Conservation (phyloP, 2,113 vertebrate genomes). For the Pseudolaguvia tuberculata region DNA sequence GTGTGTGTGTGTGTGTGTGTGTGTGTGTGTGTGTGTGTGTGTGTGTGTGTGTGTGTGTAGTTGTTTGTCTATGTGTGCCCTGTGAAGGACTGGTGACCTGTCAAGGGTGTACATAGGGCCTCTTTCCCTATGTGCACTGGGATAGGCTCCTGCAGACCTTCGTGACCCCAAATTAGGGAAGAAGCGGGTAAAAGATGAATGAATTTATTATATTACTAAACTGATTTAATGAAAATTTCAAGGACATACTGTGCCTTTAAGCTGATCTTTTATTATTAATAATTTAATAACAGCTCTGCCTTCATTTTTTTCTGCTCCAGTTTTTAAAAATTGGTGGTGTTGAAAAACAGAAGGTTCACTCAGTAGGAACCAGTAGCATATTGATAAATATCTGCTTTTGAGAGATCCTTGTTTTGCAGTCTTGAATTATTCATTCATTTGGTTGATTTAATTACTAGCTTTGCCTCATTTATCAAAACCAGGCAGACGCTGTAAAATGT, state of each 20-base stretch:
- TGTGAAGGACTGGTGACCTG: no score
- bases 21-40: no score
- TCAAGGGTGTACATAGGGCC: no score
- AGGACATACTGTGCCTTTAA: background rate
- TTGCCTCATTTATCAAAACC: conserved; percentile 11
- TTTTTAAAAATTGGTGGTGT: background rate
- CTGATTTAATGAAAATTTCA: background rate
- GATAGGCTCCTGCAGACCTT: no score
- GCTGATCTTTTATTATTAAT: background rate
- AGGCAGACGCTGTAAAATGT: conserved; percentile 9
- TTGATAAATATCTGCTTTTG: conserved; percentile 10
- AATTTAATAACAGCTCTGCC: background rate
- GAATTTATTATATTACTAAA: background rate
- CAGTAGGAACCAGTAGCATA: background rate
- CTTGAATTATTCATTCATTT: conserved; percentile 19
- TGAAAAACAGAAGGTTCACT: background rate
- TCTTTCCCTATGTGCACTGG: no score
- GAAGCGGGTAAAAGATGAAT: no score
- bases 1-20: no score
- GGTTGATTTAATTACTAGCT: background rate
- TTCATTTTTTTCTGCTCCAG: background rate
- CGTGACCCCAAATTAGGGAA: no score
- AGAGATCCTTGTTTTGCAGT: conserved; percentile 5
- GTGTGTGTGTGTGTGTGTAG: no score
- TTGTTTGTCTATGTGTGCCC: no score